Evolutionary conservation across 1,140 invertebrate genomes (phyloP).

Genomic region (Vanessa atalanta): DNA sequence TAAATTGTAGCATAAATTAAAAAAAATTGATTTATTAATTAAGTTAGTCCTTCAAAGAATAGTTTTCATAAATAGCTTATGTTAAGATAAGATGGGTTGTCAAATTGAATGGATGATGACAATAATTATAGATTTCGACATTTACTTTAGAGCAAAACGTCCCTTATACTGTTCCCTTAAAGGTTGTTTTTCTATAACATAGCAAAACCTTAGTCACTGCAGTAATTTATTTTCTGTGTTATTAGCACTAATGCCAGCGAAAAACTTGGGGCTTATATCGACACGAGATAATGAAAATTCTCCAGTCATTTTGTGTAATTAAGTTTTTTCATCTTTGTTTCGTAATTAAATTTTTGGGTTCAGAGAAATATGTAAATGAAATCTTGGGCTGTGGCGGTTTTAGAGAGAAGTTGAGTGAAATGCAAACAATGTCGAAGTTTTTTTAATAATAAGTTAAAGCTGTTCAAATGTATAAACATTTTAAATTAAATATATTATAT

Average conservation of each 20-base stretch:
- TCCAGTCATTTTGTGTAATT: conserved; percentile 33
- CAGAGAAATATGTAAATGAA: neutral
- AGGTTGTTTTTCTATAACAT: conserved; percentile 8
- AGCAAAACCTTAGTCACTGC: conserved; percentile 10
- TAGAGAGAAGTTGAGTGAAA: too few relatives aligned
- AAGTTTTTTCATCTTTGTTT: conserved; percentile 21
- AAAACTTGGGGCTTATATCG: conserved; percentile 29
- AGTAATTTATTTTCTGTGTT: conserved; percentile 35
- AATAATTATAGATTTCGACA: neutral
- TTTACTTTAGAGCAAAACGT: neutral
- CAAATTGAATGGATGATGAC: neutral
- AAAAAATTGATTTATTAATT: too few relatives aligned
- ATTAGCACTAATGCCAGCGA: conserved; percentile 35
- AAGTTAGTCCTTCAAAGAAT: neutral
- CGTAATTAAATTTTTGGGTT: conserved; percentile 2
- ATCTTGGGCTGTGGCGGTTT: neutral
- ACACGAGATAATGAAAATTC: conserved; percentile 25
- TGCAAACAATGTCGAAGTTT: too few relatives aligned
- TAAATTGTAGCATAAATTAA: too few relatives aligned
- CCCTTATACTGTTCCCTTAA: neutral
- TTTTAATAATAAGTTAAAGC: too few relatives aligned
- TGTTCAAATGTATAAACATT: too few relatives aligned
- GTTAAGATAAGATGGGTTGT: neutral
- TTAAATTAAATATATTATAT: too few relatives aligned
- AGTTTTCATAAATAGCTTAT: neutral